Conservation (phyloP, 1,140 invertebrate species). For the Contarinia nasturtii region DNA sequence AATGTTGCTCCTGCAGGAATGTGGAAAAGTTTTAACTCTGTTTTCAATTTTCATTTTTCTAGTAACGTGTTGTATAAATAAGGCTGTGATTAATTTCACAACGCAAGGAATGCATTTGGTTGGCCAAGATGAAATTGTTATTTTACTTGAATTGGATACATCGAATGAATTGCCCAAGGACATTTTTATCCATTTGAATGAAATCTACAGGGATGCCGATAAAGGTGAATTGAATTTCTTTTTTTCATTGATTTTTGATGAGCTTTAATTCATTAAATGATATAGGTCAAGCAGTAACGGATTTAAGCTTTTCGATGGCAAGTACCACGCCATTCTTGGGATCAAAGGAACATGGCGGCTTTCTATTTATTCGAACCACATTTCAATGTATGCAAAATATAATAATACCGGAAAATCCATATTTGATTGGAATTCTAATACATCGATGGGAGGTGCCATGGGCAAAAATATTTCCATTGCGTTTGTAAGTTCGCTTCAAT, state of each 20-base stretch:
- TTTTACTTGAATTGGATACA: conserved; percentile 53
- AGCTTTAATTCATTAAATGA: neutral
- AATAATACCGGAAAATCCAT: conserved; percentile 53
- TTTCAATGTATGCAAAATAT: conserved; percentile 70
- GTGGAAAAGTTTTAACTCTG: no score
- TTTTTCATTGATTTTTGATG: no score
- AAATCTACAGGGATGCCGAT: conserved; percentile 56
- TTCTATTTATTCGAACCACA: conserved; percentile 63
- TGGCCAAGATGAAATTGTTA: conserved; percentile 70
- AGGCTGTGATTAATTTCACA: conserved; percentile 61
- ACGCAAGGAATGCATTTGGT: conserved; percentile 62
- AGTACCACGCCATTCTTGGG: conserved; percentile 44
- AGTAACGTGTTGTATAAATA: conserved; percentile 73
- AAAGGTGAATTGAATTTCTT: conserved; percentile 36
- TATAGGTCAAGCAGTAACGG: conserved; percentile 45
- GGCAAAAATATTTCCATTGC: conserved; percentile 53
- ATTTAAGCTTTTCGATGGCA: conserved; percentile 49
- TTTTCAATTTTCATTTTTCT: conserved; percentile 9
- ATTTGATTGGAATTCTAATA: conserved; percentile 60
- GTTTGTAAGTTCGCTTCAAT: no score
- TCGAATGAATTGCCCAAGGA: conserved; percentile 49
- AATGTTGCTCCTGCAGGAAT: no score
- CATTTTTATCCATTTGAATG: conserved; percentile 55
- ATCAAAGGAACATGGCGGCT: conserved; percentile 66
- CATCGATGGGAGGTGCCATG: conserved; percentile 77